Conservation (phyloP, 2,888 invertebrate genomes). For the Teleiodes luculella region DNA sequence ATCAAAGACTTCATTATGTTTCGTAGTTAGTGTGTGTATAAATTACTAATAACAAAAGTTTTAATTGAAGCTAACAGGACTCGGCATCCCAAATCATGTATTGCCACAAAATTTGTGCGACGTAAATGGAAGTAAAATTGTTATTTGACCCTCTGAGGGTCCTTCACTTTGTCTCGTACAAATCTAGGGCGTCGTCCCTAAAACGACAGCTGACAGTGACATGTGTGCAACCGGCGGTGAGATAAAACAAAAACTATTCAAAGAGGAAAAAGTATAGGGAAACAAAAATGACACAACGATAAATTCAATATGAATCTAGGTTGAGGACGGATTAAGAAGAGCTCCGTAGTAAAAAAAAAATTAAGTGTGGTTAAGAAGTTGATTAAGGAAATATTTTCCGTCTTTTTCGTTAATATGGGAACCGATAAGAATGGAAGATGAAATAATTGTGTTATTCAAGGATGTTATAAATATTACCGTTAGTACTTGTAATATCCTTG, state of each 20-base stretch:
- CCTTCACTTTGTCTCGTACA: conserved; percentile 6
- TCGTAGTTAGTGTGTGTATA: too few species aligned
- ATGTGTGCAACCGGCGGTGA: conserved; percentile 8
- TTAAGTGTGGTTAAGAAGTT: too few species aligned
- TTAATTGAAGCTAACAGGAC: not conserved
- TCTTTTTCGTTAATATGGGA: too few species aligned
- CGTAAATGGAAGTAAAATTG: not conserved
- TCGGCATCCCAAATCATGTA: not conserved
- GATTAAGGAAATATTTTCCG: too few species aligned
- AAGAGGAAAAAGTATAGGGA: conserved; percentile 14
- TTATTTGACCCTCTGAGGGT: conserved; percentile 3
- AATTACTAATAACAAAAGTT: not conserved
- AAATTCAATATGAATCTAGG: conserved; percentile 33
- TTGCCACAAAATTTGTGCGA: not conserved
- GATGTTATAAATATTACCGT: too few species aligned
- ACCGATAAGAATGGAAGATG: too few species aligned
- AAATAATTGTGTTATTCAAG: too few species aligned
- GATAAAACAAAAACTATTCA: conserved; percentile 17
- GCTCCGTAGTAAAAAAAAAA: too few species aligned
- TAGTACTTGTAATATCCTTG: too few species aligned
- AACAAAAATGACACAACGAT: conserved; percentile 31
- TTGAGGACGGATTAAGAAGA: conserved; percentile 10
- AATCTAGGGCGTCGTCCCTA: conserved; percentile 5
- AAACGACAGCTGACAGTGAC: conserved; percentile 12
- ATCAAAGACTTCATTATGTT: too few species aligned